Base-by-base conservation (phyloP, 2,888 invertebrate genomes). In the Coremacera marginata region DNA sequence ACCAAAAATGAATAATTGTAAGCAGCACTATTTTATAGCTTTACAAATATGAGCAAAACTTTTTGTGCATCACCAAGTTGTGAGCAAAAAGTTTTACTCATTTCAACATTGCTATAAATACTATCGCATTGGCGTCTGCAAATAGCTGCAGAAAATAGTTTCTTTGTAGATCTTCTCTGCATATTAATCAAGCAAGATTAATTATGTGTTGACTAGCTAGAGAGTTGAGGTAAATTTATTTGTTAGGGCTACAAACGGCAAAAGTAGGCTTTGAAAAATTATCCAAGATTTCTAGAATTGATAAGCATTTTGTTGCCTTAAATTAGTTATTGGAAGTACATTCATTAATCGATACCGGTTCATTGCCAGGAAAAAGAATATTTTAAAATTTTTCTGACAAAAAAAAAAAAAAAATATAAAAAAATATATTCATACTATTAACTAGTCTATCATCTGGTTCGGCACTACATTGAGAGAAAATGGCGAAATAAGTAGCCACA, bases 271-370 rank as follows among this genome's bases (percentile, higher is more conserved):
- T 81, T 82, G 82, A 82, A 78, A 80, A 82, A 82, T 82, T 82
- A 81, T 81, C 80, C 79, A 77, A 82, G 82, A 82, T 82, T 79
- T 79, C 25, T 77, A 79, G 78, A 72, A 78, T 79, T 82, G 82
- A 82, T 82, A 82, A 82, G 81, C 81, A 82, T 82, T 82, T 82
- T 82, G 82, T 82, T 82, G 82, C 80, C 80, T 82, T 82, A 81
- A 82, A 82, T 82, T 37, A 73, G 49, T n/a, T 37, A 8, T 34
- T 25, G 49, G 5, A 63, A 19, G 51, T 37, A 31, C 72, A 73
- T 51, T 73, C 16, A 73, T 62, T 73, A 51, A 73, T 73, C 63
- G 44, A 44, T 44, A 44, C 44, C 44, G 44, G 44, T 44, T 44
- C 14, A 11, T 44, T 11, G 44, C 11, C 44, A 44, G 44, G 14